phyloP scores from a whole-genome alignment of 2,113 vertebrate species.

The Boulengeromyrus knoepffleri region DNA sequence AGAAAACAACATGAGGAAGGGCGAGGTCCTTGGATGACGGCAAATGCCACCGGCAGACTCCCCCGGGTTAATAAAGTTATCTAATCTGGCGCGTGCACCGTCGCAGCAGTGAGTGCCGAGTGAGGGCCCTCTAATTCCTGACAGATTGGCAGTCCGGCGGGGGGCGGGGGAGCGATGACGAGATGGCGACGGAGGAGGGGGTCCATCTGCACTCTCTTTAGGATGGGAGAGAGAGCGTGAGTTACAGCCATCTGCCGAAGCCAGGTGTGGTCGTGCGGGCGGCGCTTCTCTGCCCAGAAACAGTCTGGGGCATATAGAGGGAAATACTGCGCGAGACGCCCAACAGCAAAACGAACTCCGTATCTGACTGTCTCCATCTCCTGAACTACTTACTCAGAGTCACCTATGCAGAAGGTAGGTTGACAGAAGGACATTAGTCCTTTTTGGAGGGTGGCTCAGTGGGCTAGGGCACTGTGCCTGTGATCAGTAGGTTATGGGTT shows the following conservation, averaged over 20 bases:
- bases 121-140: neutral
- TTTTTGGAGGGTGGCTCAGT: neutral
- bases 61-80: constrained; percentile 15
- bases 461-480: neutral
- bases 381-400: neutral
- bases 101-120: neutral
- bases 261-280: neutral
- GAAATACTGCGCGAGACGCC: neutral
- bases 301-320: neutral
- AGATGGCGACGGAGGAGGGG: neutral
- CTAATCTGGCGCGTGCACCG: neutral
- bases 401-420: neutral
- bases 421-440: neutral
- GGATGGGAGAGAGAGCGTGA: neutral
- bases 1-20: neutral
- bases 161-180: neutral
- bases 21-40: neutral
- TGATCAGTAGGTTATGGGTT: neutral
- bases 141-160: constrained; percentile 14
- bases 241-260: constrained; percentile 14
- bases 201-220: constrained; percentile 7
- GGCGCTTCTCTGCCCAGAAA: neutral
- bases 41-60: neutral
- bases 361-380: neutral
- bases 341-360: neutral